phyloP scores from a whole-genome alignment of 2,888 invertebrate genomes.

The Anoplius nigerrimus region DNA sequence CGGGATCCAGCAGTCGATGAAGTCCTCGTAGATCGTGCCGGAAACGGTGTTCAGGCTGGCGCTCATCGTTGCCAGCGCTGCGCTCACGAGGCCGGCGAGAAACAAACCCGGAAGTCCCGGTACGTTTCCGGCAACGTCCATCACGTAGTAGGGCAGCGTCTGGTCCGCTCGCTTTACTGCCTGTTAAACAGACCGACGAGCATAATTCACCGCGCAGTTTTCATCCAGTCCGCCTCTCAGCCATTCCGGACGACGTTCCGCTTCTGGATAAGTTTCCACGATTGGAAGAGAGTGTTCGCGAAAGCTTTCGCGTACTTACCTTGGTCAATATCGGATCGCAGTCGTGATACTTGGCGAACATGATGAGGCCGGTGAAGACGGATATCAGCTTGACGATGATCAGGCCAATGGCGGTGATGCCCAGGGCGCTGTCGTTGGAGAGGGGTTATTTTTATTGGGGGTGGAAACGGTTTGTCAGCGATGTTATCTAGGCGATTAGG shows the following conservation, averaged over 20 bases:
- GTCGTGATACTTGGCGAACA: constrained; percentile 80
- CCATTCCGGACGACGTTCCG: no score
- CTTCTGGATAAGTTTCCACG: no score
- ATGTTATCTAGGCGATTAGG: not conserved
- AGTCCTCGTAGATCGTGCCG: constrained; percentile 82
- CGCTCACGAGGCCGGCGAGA: constrained; percentile 84
- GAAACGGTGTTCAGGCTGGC: constrained; percentile 80
- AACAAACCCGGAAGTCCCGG: constrained; percentile 86
- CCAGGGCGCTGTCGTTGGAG: constrained; percentile 65
- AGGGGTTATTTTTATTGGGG: no score
- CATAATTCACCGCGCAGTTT: no score
- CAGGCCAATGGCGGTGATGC: constrained; percentile 75
- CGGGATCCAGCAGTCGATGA: constrained; percentile 78
- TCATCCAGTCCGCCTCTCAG: no score
- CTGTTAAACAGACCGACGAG: constrained; percentile 20
- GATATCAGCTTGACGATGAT: constrained; percentile 78
- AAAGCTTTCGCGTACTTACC: constrained; percentile 55
- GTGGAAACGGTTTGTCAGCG: not conserved
- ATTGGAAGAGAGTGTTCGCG: not conserved
- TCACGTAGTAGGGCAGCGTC: constrained; percentile 84
- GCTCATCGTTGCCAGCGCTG: constrained; percentile 83
- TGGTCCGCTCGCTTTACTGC: constrained; percentile 71
- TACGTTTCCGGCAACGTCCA: constrained; percentile 81
- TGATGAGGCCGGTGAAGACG: constrained; percentile 78
- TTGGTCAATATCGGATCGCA: constrained; percentile 81